Conservation (phyloP, 2,888 invertebrate genomes). For the Blastobasis adustella region DNA sequence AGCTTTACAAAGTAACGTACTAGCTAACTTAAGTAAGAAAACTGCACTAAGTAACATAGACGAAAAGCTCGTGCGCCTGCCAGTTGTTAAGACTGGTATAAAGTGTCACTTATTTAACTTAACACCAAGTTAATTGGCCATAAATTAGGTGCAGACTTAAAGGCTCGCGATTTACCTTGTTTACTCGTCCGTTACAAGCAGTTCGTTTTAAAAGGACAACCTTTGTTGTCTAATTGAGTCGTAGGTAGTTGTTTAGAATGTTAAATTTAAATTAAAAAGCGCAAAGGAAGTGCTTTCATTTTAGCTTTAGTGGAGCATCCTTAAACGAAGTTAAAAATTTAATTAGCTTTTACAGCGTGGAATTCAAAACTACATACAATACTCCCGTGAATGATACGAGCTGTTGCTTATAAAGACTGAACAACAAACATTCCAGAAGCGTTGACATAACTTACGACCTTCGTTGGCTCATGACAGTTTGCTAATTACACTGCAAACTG, state of each 20-base stretch:
- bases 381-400: neutral
- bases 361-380: neutral
- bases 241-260: too few species aligned
- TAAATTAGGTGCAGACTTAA: constrained; percentile 67
- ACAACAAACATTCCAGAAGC: constrained; percentile 11
- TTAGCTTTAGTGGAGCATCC: too few species aligned
- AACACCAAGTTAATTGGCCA: constrained; percentile 68
- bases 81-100: constrained; percentile 4
- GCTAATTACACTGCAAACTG: constrained; percentile 56
- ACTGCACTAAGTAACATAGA: neutral
- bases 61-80: neutral
- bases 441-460: neutral
- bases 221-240: too few species aligned
- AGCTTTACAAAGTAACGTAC: too few species aligned
- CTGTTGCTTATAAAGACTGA: neutral
- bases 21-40: too few species aligned
- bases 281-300: too few species aligned
- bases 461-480: constrained; percentile 49
- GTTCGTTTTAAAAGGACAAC: too few species aligned
- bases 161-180: constrained; percentile 50
- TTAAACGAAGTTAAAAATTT: too few species aligned
- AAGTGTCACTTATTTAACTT: constrained; percentile 62
- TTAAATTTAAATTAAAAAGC: too few species aligned
- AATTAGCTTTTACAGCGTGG: too few species aligned
- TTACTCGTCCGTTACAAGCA: constrained; percentile 16